A percentile compares a stretch with the other conserved stretches of the same genome.
Conservation (phyloP, 2,888 invertebrate species). For the Protophormia terraenovae region DNA sequence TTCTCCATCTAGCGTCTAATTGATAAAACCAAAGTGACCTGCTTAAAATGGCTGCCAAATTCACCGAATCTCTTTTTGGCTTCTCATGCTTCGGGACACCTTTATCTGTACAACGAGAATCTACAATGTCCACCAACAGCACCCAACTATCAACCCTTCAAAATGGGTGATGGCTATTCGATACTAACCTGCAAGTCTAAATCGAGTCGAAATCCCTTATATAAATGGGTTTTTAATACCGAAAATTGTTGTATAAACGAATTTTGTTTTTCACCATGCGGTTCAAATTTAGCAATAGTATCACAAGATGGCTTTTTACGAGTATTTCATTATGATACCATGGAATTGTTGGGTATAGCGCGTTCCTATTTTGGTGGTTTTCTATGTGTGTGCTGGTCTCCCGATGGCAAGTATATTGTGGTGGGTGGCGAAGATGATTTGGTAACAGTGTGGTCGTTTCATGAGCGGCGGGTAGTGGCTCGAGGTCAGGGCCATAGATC, state of each 20-base stretch:
- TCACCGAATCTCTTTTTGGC: conserved; percentile 96
- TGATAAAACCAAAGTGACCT: conserved; percentile 87
- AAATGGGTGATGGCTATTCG: conserved; percentile 95
- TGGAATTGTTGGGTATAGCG: conserved; percentile 96
- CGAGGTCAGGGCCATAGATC: conserved; percentile 98
- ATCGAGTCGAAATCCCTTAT: conserved; percentile 97
- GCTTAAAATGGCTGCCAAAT: conserved; percentile 98
- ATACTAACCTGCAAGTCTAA: conserved; percentile 98
- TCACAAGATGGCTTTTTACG: conserved; percentile 97
- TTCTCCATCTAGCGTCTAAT: conserved; percentile 79
- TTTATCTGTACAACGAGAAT: conserved; percentile 99
- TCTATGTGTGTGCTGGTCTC: conserved; percentile 98
- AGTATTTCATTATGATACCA: conserved; percentile 97
- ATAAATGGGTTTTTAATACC: conserved; percentile 92
- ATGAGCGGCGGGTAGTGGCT: conserved; percentile 96
- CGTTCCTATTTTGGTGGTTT: conserved; percentile 99
- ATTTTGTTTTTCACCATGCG: conserved; percentile 98
- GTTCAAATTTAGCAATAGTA: conserved; percentile 94
- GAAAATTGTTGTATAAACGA: conserved; percentile 95
- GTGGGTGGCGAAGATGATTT: conserved; percentile 99
- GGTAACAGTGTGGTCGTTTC: conserved; percentile 97
- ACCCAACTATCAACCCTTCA: conserved; percentile 97
- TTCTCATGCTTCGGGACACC: conserved; percentile 96
- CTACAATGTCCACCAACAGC: conserved; percentile 93
- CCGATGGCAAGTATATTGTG: conserved; percentile 96